Percentiles rank a stretch among this genome's conserved stretches.
These are phyloP conservation scores for Sylvilagus floridanus DNA, from an alignment of 2,797 vertebrate species.

Conservation along the genomic window DNA sequence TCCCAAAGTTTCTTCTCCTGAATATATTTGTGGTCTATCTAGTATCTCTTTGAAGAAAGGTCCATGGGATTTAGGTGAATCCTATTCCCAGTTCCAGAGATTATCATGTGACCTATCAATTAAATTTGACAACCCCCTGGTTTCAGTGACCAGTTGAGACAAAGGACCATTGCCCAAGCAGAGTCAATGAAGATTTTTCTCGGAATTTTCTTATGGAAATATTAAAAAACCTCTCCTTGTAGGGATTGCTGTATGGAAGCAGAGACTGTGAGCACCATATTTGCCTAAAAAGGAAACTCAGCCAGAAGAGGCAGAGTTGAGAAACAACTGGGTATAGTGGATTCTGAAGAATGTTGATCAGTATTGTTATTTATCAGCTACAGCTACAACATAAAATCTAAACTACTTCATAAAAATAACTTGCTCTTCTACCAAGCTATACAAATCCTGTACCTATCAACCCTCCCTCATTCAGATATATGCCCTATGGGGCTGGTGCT, in stretches of 20 bases:
- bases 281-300: not conserved
- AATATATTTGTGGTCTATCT: not conserved
- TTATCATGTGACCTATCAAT: not conserved
- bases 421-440: not conserved
- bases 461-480: not conserved
- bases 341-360: constrained; percentile 2
- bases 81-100: not conserved
- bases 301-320: not conserved
- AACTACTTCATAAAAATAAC: constrained; percentile 4
- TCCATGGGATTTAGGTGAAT: not conserved
- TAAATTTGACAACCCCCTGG: not conserved
- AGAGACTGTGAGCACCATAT: not conserved
- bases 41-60: constrained; percentile 15
- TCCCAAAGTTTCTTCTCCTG: constrained; percentile 21
- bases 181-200: not conserved
- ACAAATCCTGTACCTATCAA: not conserved
- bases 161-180: not conserved
- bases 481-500: not conserved
- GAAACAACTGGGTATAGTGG: not conserved
- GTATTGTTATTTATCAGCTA: constrained; percentile 3
- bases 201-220: not conserved
- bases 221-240: not conserved
- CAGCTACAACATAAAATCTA: constrained; percentile 2
- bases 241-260: not conserved
- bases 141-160: not conserved